A percentile compares a stretch with the other conserved stretches of the same genome.
Evolutionary conservation across 1,140 invertebrate genomes (phyloP).

Genomic region (Sesamia nonagrioides): DNA sequence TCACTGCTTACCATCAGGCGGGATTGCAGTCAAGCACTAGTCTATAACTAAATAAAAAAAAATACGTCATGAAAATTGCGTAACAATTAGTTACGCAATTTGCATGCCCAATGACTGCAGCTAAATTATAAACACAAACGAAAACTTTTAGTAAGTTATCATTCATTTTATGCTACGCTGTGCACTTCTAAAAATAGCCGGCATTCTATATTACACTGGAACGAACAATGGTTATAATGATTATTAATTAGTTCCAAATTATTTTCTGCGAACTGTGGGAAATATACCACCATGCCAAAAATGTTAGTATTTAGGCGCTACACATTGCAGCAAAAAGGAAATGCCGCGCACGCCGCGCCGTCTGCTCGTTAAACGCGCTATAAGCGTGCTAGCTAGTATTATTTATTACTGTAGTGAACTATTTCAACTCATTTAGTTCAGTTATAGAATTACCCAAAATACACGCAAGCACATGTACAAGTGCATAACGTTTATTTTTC

Average conservation of each 20-base stretch:
- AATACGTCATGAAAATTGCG: too few relatives aligned
- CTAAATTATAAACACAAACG: too few relatives aligned
- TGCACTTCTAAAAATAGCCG: too few relatives aligned
- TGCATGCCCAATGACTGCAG: not conserved
- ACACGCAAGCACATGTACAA: not conserved
- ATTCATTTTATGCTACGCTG: too few relatives aligned
- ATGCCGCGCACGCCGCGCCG: not conserved
- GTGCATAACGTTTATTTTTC: too few relatives aligned
- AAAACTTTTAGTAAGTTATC: too few relatives aligned
- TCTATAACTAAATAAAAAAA: too few relatives aligned
- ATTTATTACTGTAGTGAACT: conserved; percentile 5
- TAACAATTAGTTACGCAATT: not conserved
- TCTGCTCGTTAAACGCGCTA: not conserved
- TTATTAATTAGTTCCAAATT: not conserved
- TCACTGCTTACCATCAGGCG: too few relatives aligned
- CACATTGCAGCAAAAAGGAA: not conserved
- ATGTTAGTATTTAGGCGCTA: not conserved
- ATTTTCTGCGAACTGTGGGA: not conserved
- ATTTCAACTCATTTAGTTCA: not conserved
- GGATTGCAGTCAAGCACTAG: too few relatives aligned
- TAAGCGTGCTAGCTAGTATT: not conserved
- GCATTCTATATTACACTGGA: too few relatives aligned
- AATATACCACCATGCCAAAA: not conserved
- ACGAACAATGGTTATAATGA: not conserved
- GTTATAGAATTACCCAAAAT: conserved; percentile 24